Evolutionary conservation across 2,797 vertebrate genomes (phyloP).

Genomic region (Arvicola amphibius): DNA sequence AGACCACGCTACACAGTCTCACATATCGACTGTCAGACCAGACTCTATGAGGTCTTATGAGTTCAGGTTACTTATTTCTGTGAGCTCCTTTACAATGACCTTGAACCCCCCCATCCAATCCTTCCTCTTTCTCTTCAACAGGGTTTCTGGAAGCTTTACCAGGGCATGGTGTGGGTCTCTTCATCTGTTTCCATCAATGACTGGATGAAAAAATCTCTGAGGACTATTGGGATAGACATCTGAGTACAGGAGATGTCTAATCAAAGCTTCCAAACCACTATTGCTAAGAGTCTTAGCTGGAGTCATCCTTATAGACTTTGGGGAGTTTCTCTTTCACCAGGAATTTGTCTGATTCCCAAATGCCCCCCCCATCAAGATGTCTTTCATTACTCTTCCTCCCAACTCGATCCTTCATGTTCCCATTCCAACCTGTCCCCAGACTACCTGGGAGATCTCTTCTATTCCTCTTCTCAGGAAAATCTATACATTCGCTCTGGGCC

Average conservation of each 20-base stretch:
- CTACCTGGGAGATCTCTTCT: background rate
- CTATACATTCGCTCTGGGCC: background rate
- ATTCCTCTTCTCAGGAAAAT: background rate
- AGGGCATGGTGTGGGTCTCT: background rate
- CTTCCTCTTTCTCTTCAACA: background rate
- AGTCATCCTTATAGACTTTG: background rate
- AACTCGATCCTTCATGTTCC: background rate
- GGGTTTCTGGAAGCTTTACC: background rate
- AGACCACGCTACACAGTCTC: background rate
- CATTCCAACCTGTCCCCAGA: background rate
- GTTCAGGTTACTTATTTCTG: background rate
- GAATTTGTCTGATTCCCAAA: rapidly evolving
- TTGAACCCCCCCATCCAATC: background rate
- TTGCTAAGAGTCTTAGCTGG: background rate
- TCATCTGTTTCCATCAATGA: background rate
- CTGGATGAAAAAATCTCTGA: background rate
- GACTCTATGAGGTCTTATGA: background rate
- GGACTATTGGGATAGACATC: background rate
- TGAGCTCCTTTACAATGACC: background rate
- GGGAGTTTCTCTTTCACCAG: background rate
- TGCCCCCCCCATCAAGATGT: background rate
- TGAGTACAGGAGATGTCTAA: background rate
- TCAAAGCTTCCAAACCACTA: background rate
- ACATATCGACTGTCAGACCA: background rate
- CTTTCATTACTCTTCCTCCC: background rate